Evolutionary conservation across 2,888 invertebrate genomes (phyloP).

Genomic region (Limenitis camilla): DNA sequence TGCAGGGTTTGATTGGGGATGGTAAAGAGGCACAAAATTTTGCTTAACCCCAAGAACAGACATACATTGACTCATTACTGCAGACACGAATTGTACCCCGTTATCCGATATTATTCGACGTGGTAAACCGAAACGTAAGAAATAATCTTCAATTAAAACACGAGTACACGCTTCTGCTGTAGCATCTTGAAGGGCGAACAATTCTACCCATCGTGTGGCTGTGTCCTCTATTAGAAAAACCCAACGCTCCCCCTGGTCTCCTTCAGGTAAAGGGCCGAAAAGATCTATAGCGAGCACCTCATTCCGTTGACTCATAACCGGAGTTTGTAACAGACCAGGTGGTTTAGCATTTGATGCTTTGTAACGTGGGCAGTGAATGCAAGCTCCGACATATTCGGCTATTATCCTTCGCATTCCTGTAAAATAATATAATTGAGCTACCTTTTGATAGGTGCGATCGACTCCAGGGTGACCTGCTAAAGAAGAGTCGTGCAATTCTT

Average conservation of each 20-base stretch:
- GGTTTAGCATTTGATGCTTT: slow-evolving; percentile 24
- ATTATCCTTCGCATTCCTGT: slow-evolving; percentile 23
- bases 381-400: slow-evolving; percentile 15
- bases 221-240: slow-evolving; percentile 23
- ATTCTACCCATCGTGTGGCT: slow-evolving; percentile 22
- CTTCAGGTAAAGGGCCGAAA: slow-evolving; percentile 24
- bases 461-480: slow-evolving; percentile 16
- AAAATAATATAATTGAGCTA: slow-evolving; percentile 10
- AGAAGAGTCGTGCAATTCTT: slow-evolving; percentile 10
- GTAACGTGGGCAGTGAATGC: slow-evolving; percentile 17
- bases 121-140: slow-evolving; percentile 23
- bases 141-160: slow-evolving; percentile 13
- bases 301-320: slow-evolving; percentile 16
- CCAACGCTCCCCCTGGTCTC: slow-evolving; percentile 16
- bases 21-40: background rate
- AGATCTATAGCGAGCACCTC: slow-evolving; percentile 25
- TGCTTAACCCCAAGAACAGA: background rate
- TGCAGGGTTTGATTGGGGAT: slow-evolving; percentile 36
- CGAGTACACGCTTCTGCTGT: slow-evolving; percentile 19
- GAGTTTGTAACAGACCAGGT: slow-evolving; percentile 21
- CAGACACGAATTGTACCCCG: slow-evolving; percentile 24
- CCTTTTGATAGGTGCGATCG: background rate
- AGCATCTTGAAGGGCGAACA: slow-evolving; percentile 17
- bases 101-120: slow-evolving; percentile 22
- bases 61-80: slow-evolving; percentile 20